Percentiles rank a stretch among this genome's conserved stretches.
Conservation (phyloP, 2,888 invertebrate species). For the Idaea biselata region DNA sequence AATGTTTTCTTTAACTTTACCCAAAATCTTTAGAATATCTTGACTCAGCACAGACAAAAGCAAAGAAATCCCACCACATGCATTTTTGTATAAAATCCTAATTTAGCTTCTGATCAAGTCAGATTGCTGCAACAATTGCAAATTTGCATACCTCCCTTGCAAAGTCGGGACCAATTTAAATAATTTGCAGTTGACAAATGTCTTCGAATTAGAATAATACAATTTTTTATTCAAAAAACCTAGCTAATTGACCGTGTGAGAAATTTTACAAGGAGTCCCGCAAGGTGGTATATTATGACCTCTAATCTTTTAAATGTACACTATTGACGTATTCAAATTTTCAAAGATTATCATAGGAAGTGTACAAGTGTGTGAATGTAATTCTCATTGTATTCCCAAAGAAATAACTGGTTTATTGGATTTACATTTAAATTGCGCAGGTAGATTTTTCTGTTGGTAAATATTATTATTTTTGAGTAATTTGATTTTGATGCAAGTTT, state of each 20-base stretch:
- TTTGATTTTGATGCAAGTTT: not conserved
- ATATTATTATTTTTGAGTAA: slow-evolving; percentile 7
- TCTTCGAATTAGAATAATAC: slow-evolving; percentile 52
- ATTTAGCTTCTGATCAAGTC: slow-evolving; percentile 65
- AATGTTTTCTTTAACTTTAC: not conserved
- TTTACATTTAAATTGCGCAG: slow-evolving; percentile 24
- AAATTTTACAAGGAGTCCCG: slow-evolving; percentile 29
- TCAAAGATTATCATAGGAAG: slow-evolving; percentile 32
- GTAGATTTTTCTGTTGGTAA: slow-evolving; percentile 19
- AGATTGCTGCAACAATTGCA: slow-evolving; percentile 53
- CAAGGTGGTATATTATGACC: slow-evolving; percentile 30
- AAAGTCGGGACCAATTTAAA: slow-evolving; percentile 62
- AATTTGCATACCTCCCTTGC: slow-evolving; percentile 64
- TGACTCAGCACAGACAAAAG: slow-evolving; percentile 31
- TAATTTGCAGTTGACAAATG: slow-evolving; percentile 70
- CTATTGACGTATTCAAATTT: slow-evolving; percentile 61
- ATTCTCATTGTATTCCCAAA: slow-evolving; percentile 51
- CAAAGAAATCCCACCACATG: slow-evolving; percentile 48
- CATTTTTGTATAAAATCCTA: slow-evolving; percentile 73
- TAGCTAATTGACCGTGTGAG: slow-evolving; percentile 69
- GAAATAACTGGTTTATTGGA: slow-evolving; percentile 25
- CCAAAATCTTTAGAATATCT: not conserved
- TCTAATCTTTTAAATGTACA: slow-evolving; percentile 31
- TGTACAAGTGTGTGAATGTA: slow-evolving; percentile 62
- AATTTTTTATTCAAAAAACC: slow-evolving; percentile 52